These are phyloP conservation scores for Caenorhabditis sinica DNA, from an alignment of 2,888 invertebrate genomes.

Conservation along the genomic window DNA sequence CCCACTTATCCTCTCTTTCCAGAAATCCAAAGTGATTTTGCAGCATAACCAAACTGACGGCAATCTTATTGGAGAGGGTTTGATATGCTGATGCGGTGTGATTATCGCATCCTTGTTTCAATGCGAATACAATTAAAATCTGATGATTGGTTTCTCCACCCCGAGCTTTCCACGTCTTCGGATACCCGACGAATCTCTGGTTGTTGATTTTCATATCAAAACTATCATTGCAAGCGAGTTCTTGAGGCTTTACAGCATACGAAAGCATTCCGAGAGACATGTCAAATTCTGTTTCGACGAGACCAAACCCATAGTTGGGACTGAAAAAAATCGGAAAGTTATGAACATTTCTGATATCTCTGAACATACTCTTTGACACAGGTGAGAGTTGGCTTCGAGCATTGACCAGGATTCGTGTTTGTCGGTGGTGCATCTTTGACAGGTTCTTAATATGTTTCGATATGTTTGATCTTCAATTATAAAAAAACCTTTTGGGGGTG, in stretches of 20 bases:
- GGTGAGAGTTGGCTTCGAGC: conserved; percentile 24
- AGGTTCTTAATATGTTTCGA: not conserved
- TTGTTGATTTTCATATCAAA: conserved; percentile 79
- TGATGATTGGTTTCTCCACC: conserved; percentile 33
- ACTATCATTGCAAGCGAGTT: conserved; percentile 67
- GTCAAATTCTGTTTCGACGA: conserved; percentile 59
- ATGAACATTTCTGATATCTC: not conserved
- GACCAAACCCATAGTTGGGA: conserved; percentile 9
- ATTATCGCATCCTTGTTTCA: conserved; percentile 71
- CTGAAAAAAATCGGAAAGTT: conserved; percentile 1
- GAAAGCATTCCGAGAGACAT: conserved; percentile 76
- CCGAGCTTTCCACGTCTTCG: conserved; percentile 59
- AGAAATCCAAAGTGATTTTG: conserved; percentile 74
- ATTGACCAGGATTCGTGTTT: not conserved
- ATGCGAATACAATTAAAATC: conserved; percentile 75
- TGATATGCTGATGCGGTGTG: conserved; percentile 78
- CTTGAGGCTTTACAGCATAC: conserved; percentile 74
- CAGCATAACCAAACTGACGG: conserved; percentile 73
- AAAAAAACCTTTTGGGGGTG: conserved; percentile 17
- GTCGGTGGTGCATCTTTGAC: not conserved
- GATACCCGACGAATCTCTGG: conserved; percentile 78
- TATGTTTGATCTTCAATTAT: not conserved
- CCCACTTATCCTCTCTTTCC: conserved; percentile 65
- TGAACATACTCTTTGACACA: conserved; percentile 18
- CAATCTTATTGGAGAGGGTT: conserved; percentile 74